Percentiles rank a stretch among this genome's conserved stretches.
Conservation (phyloP, 1,140 invertebrate species). For the Orchesella cincta region DNA sequence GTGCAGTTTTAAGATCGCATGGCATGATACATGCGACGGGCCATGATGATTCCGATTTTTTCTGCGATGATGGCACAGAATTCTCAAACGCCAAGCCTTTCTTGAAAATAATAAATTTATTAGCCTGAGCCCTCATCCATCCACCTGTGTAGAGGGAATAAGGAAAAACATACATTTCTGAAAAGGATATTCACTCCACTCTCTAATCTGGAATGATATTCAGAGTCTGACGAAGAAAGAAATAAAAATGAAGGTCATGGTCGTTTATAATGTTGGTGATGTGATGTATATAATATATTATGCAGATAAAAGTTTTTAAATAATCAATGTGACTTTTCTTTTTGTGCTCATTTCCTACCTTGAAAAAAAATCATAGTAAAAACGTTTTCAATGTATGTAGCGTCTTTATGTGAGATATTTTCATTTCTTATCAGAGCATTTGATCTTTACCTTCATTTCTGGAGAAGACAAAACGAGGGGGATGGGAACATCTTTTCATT, state of each 20-base stretch:
- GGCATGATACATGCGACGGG: too few relatives aligned
- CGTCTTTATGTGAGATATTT: not conserved
- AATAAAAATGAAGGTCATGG: slow-evolving; percentile 30
- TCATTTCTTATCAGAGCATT: slow-evolving; percentile 16
- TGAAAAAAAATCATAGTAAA: not conserved
- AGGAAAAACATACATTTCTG: too few relatives aligned
- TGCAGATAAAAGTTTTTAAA: slow-evolving; percentile 20
- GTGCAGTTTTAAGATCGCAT: too few relatives aligned
- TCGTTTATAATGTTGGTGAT: slow-evolving; percentile 1
- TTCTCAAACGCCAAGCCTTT: too few relatives aligned
- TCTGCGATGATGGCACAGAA: too few relatives aligned
- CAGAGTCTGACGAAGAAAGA: not conserved
- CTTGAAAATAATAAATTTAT: too few relatives aligned
- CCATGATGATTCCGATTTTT: too few relatives aligned
- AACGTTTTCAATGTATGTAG: too few relatives aligned
- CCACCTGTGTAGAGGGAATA: too few relatives aligned
- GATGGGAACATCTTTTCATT: too few relatives aligned
- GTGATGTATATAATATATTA: not conserved
- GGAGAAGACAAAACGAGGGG: not conserved
- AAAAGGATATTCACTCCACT: too few relatives aligned
- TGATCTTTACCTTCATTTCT: not conserved
- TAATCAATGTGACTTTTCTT: not conserved
- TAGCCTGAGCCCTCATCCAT: too few relatives aligned
- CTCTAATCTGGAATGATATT: not conserved
- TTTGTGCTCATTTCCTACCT: not conserved